phyloP scores from a whole-genome alignment of 2,888 invertebrate genomes.

The Phragmatobia fuliginosa region DNA sequence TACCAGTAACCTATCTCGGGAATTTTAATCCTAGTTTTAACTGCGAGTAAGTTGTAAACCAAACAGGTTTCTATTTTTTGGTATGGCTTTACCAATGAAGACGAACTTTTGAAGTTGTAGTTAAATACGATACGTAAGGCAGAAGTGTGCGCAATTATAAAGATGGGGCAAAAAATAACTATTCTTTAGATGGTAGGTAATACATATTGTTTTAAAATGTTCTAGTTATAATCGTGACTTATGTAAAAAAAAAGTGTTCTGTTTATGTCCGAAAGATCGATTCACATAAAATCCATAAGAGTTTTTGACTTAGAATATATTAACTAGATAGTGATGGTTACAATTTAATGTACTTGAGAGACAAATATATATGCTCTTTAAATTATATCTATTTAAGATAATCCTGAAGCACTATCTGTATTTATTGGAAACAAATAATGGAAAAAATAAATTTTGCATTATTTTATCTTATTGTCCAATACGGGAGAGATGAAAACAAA shows the following conservation, averaged over 20 bases:
- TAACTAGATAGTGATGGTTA: too few species aligned
- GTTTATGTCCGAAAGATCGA: background rate
- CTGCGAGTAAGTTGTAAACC: background rate
- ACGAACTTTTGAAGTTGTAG: background rate
- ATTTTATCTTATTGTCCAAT: constrained; percentile 29
- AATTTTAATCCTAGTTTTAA: background rate
- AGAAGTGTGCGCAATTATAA: background rate
- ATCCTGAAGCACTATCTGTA: background rate
- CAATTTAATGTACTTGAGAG: background rate
- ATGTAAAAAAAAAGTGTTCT: background rate
- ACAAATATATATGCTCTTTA: background rate
- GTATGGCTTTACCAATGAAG: background rate
- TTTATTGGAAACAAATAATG: constrained; percentile 11
- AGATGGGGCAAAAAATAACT: background rate
- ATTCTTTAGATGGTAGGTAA: background rate
- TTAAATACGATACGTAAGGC: background rate
- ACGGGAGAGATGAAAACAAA: constrained; percentile 23
- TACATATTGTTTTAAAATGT: too few species aligned
- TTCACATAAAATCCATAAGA: background rate
- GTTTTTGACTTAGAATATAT: too few species aligned
- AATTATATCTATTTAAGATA: background rate
- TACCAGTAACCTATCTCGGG: too few species aligned
- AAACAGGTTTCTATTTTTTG: background rate
- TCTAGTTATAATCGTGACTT: background rate
- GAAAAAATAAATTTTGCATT: constrained; percentile 19